Evolutionary conservation across 1,140 invertebrate genomes (phyloP).

Genomic region (Diprion similis): DNA sequence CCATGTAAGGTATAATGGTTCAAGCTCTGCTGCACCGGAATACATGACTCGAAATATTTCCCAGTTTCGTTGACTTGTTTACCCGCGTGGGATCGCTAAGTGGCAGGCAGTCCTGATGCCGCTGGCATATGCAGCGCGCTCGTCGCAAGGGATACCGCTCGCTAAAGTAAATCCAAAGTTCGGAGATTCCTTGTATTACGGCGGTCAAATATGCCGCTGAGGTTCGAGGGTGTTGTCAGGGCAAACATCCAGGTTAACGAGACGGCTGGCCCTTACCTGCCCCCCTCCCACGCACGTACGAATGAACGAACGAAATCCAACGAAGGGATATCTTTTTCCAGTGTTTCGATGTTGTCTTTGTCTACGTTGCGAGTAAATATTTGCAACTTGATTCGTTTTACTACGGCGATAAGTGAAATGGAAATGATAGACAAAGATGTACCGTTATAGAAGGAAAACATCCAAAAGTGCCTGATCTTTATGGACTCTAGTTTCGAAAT

Average conservation of each 20-base stretch:
- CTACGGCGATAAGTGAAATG: no score
- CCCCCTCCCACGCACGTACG: neutral
- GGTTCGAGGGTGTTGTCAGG: neutral
- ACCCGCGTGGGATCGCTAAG: constrained; percentile 3
- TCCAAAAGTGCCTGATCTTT: no score
- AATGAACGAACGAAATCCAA: neutral
- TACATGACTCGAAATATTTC: no score
- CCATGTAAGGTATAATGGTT: no score
- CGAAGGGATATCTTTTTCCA: no score
- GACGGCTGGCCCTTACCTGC: neutral
- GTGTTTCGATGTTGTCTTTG: neutral
- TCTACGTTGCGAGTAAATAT: neutral
- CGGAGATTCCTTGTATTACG: neutral
- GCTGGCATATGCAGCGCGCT: neutral
- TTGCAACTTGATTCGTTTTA: neutral
- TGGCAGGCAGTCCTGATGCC: neutral
- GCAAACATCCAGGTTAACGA: neutral
- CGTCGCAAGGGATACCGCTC: neutral
- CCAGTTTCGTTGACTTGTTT: neutral
- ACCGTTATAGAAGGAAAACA: no score
- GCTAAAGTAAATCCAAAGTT: constrained; percentile 1
- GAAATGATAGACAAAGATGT: no score
- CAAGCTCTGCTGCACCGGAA: no score
- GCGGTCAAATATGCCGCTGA: constrained; percentile 1
- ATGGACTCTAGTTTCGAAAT: no score